Conservation (phyloP, 2,113 vertebrate genomes). For the Eurypyga helias region DNA sequence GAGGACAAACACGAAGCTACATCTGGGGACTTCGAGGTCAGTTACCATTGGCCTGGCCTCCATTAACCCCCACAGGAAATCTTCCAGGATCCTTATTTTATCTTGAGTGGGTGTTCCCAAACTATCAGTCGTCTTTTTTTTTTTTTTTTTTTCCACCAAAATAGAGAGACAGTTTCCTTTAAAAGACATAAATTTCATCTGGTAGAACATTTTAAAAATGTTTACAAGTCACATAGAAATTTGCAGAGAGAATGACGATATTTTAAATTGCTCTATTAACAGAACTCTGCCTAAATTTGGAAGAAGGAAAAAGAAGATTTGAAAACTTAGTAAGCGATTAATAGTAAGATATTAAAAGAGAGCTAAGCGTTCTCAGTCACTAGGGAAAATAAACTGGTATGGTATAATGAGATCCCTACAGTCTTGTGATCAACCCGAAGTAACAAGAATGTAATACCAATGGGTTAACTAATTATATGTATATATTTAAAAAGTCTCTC, state of each 20-base stretch:
- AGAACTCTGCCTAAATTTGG: constrained; percentile 51
- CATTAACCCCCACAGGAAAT: constrained; percentile 77
- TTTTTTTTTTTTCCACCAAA: constrained; percentile 59
- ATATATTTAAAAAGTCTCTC: constrained; percentile 60
- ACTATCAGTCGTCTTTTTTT: constrained; percentile 60
- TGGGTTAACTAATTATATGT: constrained; percentile 68
- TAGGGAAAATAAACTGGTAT: constrained; percentile 49
- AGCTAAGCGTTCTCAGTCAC: constrained; percentile 52
- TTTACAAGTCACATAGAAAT: constrained; percentile 65
- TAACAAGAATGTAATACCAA: constrained; percentile 58
- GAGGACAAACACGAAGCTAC: constrained; percentile 71
- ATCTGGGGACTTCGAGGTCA: constrained; percentile 75
- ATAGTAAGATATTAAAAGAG: constrained; percentile 62
- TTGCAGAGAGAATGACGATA: constrained; percentile 19
- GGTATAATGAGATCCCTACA: constrained; percentile 67
- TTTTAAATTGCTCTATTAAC: constrained; percentile 48
- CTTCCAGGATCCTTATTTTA: constrained; percentile 78
- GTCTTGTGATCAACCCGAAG: constrained; percentile 68
- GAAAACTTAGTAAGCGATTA: constrained; percentile 56
- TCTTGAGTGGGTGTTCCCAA: constrained; percentile 76
- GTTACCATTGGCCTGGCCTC: constrained; percentile 75
- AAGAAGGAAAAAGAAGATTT: constrained; percentile 16
- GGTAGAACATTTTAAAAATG: constrained; percentile 61
- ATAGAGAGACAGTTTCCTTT: constrained; percentile 65
- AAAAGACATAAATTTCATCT: constrained; percentile 75